A percentile compares a stretch with the other conserved stretches of the same genome.
Evolutionary conservation across 1,140 invertebrate species (phyloP).

Genomic region (Penaeus japonicus): DNA sequence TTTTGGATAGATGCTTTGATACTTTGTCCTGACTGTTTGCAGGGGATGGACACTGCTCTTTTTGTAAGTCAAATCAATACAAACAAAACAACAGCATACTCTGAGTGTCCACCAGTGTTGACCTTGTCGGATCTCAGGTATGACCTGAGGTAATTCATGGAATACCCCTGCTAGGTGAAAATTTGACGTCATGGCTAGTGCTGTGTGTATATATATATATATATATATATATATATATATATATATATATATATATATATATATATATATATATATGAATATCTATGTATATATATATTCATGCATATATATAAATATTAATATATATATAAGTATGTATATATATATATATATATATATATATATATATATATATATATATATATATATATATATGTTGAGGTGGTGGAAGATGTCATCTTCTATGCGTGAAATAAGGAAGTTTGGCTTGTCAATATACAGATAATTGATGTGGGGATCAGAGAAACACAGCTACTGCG

Average conservation of each 20-base stretch:
- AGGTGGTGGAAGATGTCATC: background rate
- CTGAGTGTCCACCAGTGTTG: no score
- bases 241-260: background rate
- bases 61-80: no score
- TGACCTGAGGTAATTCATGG: no score
- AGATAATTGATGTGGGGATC: no score
- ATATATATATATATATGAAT: background rate
- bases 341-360: background rate
- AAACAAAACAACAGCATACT: no score
- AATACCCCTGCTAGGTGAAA: background rate
- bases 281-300: background rate
- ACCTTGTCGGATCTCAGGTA: no score
- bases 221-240: no score
- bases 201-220: background rate
- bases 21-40: no score
- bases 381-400: background rate
- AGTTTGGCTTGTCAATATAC: no score
- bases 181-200: background rate
- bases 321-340: background rate
- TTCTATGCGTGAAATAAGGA: background rate
- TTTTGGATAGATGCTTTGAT: no score
- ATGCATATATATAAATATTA: background rate
- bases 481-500: no score
- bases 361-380: background rate
- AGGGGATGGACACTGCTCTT: no score